Evolutionary conservation across 2,888 invertebrate genomes (phyloP).

Genomic region (Trichopoda pennipes): DNA sequence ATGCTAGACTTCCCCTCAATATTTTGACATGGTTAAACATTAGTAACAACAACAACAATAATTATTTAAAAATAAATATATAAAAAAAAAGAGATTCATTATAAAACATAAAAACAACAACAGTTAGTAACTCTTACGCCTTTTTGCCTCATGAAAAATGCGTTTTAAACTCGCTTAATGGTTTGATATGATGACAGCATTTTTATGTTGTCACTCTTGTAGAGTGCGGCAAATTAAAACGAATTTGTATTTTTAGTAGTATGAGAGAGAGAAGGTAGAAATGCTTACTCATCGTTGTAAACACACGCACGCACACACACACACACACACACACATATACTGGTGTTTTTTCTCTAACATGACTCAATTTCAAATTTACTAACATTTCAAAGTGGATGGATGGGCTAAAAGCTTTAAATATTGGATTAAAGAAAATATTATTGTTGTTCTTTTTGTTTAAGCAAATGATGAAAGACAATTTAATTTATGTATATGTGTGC

Average conservation of each 20-base stretch:
- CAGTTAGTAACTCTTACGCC: conserved; percentile 52
- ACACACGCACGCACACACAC: too few relatives aligned
- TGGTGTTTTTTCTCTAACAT: not conserved
- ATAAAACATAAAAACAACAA: conserved; percentile 5
- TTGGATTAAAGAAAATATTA: conserved; percentile 4
- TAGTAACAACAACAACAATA: conserved; percentile 6
- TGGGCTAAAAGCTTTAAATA: conserved; percentile 27
- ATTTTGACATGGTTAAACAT: not conserved
- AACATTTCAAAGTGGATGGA: conserved; percentile 27
- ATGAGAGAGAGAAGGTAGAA: too few relatives aligned
- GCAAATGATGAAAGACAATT: not conserved
- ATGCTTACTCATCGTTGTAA: not conserved
- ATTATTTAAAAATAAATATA: conserved; percentile 3
- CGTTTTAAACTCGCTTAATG: conserved; percentile 63
- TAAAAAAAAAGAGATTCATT: not conserved
- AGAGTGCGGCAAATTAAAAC: conserved; percentile 48
- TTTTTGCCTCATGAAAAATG: conserved; percentile 55
- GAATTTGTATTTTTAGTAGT: not conserved
- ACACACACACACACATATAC: too few relatives aligned
- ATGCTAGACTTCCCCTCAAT: conserved; percentile 6
- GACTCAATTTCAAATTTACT: conserved; percentile 1
- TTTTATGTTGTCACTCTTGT: conserved; percentile 57
- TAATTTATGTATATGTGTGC: too few relatives aligned
- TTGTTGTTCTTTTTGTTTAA: conserved; percentile 2
- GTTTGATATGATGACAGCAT: conserved; percentile 60